Base-by-base conservation (phyloP, 2,113 vertebrate species). In the Pseudolaguvia tuberculata region DNA sequence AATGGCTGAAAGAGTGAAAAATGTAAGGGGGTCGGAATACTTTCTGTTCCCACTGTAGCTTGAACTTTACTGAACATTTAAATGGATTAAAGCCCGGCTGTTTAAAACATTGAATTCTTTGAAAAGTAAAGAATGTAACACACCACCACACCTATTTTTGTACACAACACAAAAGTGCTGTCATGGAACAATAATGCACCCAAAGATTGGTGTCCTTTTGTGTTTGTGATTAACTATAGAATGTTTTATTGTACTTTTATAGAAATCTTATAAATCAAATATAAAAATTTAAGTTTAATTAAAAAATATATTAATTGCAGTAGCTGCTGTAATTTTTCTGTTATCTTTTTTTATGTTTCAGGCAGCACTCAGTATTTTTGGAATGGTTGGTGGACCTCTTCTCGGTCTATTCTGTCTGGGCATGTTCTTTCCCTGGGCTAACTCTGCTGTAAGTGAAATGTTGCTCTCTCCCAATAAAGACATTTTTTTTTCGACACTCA, bases 291-390 rank as follows among this genome's bases (percentile, higher is more conserved):
- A 35, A 35, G 31, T 35, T 35, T 7, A 53, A 21, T n/a, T 21
- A 55, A 15, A 14, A 21, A 21, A 23, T 42, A 23, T 42, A 42
- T 39, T 12, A 11, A 31, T 2, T 62, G 31, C 10, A 42, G 39
- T n/a, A 35, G 1, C 29, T 18, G 2, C 6, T 57, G 5, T 27
- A 10, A 11, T 4, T 39, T 42, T 45, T 2, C 9, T 63, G 35
- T 7, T 63, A 25, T 3, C 10, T 14, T 4, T 8, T 1, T 63
- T 45, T 61, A 13, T 47, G 35, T 53, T 72, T 72, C 85, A 99
- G 96, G 96, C 94, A 0, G 96, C 96, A 61, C 87, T 99, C 82
- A 99, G 96, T 87, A 98, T 99, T 86, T 99, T 99, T 1, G 96
- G 96, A 73, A 99, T 99, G 94, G 89, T 99, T 20, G 96, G 96